phyloP scores from a whole-genome alignment of 2,797 vertebrate genomes.

The Alectoris magna region DNA sequence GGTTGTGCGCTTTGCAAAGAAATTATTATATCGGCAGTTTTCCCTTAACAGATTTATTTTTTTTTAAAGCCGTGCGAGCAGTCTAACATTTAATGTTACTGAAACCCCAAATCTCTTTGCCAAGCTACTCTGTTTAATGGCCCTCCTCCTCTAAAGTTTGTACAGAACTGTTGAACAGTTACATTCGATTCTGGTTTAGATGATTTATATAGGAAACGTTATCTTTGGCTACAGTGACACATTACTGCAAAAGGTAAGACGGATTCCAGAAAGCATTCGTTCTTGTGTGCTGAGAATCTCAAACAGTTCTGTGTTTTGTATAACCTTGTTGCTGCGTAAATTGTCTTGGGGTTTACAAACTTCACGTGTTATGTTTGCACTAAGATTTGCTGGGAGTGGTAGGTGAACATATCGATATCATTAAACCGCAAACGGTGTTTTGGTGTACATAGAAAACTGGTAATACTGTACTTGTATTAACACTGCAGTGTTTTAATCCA shows the following conservation, averaged over 20 bases:
- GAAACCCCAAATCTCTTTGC: constrained; percentile 73
- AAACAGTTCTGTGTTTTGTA: constrained; percentile 73
- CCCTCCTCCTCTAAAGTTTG: constrained; percentile 66
- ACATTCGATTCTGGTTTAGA: constrained; percentile 66
- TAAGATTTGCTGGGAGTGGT: constrained; percentile 80
- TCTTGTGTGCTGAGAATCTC: constrained; percentile 71
- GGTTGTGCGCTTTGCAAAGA: constrained; percentile 75
- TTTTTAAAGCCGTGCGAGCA: constrained; percentile 74
- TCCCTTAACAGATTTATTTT: constrained; percentile 72
- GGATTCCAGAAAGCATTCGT: constrained; percentile 59
- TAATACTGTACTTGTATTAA: constrained; percentile 72
- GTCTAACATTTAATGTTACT: constrained; percentile 70
- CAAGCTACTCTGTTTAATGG: constrained; percentile 73
- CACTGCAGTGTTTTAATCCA: constrained; percentile 69
- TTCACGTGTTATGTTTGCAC: constrained; percentile 81
- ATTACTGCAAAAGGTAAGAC: constrained; percentile 66
- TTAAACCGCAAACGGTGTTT: constrained; percentile 71
- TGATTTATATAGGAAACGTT: constrained; percentile 75
- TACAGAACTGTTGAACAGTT: constrained; percentile 74
- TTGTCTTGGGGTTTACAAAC: constrained; percentile 77
- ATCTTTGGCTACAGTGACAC: constrained; percentile 48
- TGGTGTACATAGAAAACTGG: constrained; percentile 76
- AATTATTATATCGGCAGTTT: constrained; percentile 66
- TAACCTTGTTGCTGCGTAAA: constrained; percentile 73
- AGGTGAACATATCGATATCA: constrained; percentile 64